Evolutionary conservation across 2,113 vertebrate genomes (phyloP).

Genomic region (Phaetusa simplex): DNA sequence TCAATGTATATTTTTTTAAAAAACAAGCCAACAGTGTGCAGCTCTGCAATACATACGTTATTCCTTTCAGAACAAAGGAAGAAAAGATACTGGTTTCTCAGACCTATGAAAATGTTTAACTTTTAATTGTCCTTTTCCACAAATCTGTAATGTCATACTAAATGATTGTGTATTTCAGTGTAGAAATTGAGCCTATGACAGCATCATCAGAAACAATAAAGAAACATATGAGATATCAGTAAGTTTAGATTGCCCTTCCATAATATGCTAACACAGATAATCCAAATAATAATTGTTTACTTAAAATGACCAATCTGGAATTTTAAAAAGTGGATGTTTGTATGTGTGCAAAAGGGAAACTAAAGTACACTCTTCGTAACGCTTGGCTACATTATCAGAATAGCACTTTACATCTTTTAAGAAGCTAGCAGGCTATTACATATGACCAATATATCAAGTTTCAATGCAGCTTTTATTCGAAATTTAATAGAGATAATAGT

Average conservation of each 20-base stretch:
- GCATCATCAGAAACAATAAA: not conserved
- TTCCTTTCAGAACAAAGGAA: not conserved
- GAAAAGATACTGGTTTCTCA: not conserved
- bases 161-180: not conserved
- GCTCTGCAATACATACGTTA: not conserved
- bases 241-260: not conserved
- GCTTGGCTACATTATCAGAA: not conserved
- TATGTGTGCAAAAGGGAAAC: not conserved
- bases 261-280: not conserved
- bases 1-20: not conserved
- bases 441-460: constrained; percentile 29
- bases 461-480: constrained; percentile 30
- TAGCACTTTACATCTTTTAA: not conserved
- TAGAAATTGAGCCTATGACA: not conserved
- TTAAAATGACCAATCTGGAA: not conserved
- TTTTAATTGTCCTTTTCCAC: not conserved
- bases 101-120: not conserved
- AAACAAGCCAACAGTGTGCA: not conserved
- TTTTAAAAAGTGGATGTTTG: not conserved
- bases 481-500: not conserved
- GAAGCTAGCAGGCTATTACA: not conserved
- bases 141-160: not conserved
- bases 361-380: not conserved
- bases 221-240: not conserved
- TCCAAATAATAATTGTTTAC: not conserved